phyloP scores from a whole-genome alignment of 1,140 invertebrate genomes.

The Oreohelix idahoensis region DNA sequence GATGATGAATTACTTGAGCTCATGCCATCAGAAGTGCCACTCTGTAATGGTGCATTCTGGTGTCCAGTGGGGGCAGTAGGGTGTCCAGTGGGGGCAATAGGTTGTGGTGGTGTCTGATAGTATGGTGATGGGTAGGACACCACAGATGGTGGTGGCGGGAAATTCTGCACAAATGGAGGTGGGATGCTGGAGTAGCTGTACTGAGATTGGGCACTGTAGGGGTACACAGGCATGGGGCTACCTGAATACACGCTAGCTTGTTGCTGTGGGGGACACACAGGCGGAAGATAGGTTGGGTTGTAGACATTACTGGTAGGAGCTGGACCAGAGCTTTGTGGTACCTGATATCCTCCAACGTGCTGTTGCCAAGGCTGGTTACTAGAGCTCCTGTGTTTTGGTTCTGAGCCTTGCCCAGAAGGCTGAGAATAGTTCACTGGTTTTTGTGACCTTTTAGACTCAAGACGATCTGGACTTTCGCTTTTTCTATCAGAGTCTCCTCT shows the following conservation, averaged over 20 bases:
- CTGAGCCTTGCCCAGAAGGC: background rate
- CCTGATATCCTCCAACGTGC: background rate
- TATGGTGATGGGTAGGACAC: conserved; percentile 6
- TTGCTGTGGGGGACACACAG: background rate
- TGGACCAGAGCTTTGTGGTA: conserved; percentile 2
- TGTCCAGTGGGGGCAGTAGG: background rate
- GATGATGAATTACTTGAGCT: background rate
- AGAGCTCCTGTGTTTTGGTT: background rate
- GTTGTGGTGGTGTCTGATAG: background rate
- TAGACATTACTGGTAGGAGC: background rate
- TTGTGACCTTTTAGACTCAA: conserved; percentile 10
- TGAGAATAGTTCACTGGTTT: background rate
- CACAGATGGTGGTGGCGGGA: background rate
- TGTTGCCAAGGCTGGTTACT: conserved; percentile 13
- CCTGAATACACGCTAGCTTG: background rate
- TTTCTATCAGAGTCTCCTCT: background rate
- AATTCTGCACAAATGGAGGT: background rate
- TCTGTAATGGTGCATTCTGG: background rate
- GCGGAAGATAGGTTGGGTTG: conserved; percentile 12
- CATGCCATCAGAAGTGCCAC: background rate
- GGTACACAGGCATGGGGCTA: background rate
- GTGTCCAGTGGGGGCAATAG: background rate
- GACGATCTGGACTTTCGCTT: background rate
- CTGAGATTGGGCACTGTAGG: background rate
- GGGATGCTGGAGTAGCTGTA: background rate